Base-by-base conservation (phyloP, 30 jellyfish, hydroid and myxozoan species). In the Turritopsis rubra region DNA sequence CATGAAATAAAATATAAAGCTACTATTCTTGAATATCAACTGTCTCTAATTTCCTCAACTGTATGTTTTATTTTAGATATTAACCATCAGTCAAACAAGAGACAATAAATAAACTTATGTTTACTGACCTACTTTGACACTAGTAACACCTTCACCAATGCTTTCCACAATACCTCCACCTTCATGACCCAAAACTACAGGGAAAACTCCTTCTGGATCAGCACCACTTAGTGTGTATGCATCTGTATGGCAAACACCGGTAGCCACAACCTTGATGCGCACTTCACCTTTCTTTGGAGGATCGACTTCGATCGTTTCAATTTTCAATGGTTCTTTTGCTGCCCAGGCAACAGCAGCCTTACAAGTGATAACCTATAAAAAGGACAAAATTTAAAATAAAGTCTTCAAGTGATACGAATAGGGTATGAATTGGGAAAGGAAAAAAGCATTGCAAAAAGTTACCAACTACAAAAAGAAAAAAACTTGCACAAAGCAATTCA, bases 331-430 rank as follows among this genome's bases (percentile, higher is more conserved):
- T 65, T 93, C 86, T 80, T 86, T 86, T 71, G 99, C 88, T 27
- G 81, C 99, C 99, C 99, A 93, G 21, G 99, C 99, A 25, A 93
- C 95, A 1, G 99, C 97, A 52, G 99, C 97, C 66, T 80, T 91
- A 85, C 97, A 90, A 22, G 66, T 81, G 53, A 90, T 90, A 25
- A 90, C 96, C 97, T 90, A 71, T 17, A 54, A 75, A 73, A 7
- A 17, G 53, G 8, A 78, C 0, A 78, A 0, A 29, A 3, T 41
- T 41, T 41, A 13, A 5, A 3, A 3, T 3, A 41, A 5, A 41
- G 5, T 41, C 60, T 3, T 13, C 5, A 3, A 13, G 60, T 41
- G 60, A 5, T 41, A 3, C 60, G 13, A 41, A 41, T 41, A 13
- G 5, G n/a, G n/a, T n/a, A n/a, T n/a, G n/a, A n/a, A n/a, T n/a